Evolutionary conservation across 2,113 vertebrate genomes (phyloP), one percentile per base, ranked within the genome.

Genomic region (Pelecanoides urinatrix): DNA sequence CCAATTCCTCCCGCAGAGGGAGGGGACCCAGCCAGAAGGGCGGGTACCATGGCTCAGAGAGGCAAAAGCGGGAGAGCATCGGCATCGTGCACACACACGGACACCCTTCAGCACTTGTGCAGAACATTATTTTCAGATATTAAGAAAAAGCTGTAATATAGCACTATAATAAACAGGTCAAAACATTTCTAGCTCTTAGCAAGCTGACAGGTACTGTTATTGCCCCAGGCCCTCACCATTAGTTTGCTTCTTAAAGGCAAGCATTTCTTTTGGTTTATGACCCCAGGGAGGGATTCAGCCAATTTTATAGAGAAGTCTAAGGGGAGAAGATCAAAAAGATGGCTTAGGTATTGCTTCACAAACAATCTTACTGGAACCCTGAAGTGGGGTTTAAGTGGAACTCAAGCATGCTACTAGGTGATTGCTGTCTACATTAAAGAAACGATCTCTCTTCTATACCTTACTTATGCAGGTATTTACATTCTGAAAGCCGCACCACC

Each of bases 51-150:
- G 4, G 0, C 32, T 50, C 61, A 25, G 13, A 47, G 26, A 25
- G 15, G 13, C n/a, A 65, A 49, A n/a, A 55, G 15, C 2, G 1
- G 22, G 63, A 70, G n/a, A 7, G 16, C 11, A 4, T 44, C 5
- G 1, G 55, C 49, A 34, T n/a, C 10, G 0, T 12, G 11, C 32
- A 18, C 3, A 9, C 0, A 1, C 40, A 75, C 27, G 70, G 53
- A 13, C 1, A 2, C 19, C 3, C 19, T 40, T 72, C 52, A 72
- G 29, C 34, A 12, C 58, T 88, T 4, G 0, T 40, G 59, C 34
- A 78, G 65, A 27, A 29, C 15, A 10, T 40, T 55, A 27, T 82
- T 49, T 68, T 59, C 5, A 8, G n/a, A 38, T 21, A 44, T 70
- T 70, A 27, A 79, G 50, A 45, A 79, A 66, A 62, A 63, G 22